phyloP scores from a whole-genome alignment of 2,888 invertebrate genomes.

The Cloeon dipterum region DNA sequence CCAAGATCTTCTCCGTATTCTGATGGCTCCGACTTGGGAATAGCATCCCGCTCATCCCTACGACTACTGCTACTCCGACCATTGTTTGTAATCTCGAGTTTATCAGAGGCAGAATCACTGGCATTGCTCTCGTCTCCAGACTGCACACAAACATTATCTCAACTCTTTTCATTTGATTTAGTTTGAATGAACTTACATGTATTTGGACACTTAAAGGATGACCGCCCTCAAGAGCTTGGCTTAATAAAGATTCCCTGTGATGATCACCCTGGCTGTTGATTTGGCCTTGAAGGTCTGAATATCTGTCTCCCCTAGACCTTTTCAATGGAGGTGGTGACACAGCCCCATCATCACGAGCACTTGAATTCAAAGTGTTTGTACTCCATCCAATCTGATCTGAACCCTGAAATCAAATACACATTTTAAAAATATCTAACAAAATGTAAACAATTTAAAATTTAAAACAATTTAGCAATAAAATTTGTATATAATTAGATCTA shows the following conservation, averaged over 20 bases:
- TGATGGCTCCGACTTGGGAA: constrained; percentile 50
- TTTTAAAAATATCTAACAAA: no score
- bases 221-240: constrained; percentile 50
- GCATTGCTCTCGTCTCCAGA: constrained; percentile 64
- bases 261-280: constrained; percentile 25
- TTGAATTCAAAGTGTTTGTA: neutral
- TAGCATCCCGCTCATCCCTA: constrained; percentile 19
- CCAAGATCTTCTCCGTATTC: constrained; percentile 26
- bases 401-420: neutral
- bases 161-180: no score
- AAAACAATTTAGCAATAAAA: no score
- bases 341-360: constrained; percentile 5
- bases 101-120: constrained; percentile 27
- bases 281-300: constrained; percentile 31
- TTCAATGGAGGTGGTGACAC: constrained; percentile 26
- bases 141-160: neutral
- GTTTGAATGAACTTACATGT: no score
- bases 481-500: no score
- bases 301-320: constrained; percentile 37
- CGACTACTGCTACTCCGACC: neutral
- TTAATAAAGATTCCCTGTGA: constrained; percentile 44
- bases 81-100: constrained; percentile 1
- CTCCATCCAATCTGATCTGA: neutral
- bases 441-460: no score
- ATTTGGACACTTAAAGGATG: neutral